phyloP scores from a whole-genome alignment of 2,797 vertebrate species.

The Poliocrania exsul region DNA sequence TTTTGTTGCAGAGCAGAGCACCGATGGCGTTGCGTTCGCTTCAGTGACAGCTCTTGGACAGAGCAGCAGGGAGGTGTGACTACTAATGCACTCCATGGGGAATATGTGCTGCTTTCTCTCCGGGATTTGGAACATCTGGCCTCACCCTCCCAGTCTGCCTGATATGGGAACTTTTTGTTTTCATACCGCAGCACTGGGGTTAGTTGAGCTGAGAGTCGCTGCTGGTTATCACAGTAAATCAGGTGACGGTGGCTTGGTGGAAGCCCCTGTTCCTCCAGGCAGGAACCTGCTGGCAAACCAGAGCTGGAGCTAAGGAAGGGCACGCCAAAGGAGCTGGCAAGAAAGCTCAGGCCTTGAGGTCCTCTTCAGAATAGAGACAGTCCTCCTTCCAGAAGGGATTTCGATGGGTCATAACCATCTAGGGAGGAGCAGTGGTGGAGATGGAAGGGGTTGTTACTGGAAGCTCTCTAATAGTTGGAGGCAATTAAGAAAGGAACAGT shows the following conservation, averaged over 20 bases:
- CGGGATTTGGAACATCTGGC: background rate
- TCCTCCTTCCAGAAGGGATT: background rate
- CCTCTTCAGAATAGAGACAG: background rate
- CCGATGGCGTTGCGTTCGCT: accelerated
- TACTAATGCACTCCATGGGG: accelerated
- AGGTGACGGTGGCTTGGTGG: background rate
- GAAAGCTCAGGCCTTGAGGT: background rate
- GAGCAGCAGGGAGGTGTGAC: background rate
- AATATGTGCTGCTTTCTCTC: background rate
- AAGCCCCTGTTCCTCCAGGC: background rate
- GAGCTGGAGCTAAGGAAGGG: background rate
- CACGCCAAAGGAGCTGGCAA: background rate
- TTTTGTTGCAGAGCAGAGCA: background rate
- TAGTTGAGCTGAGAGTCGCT: background rate
- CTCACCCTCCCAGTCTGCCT: background rate
- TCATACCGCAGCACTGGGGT: background rate
- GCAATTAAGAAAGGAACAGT: background rate
- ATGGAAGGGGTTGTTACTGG: background rate
- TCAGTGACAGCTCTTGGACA: background rate
- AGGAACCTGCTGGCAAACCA: background rate
- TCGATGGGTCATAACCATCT: background rate
- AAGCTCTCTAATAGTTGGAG: background rate
- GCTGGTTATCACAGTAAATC: background rate
- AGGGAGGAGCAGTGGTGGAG: background rate
- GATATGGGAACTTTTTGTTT: background rate